A percentile compares a stretch with the other conserved stretches of the same genome.
Evolutionary conservation across 2,113 vertebrate genomes (phyloP).

Genomic region (Garra rufa): DNA sequence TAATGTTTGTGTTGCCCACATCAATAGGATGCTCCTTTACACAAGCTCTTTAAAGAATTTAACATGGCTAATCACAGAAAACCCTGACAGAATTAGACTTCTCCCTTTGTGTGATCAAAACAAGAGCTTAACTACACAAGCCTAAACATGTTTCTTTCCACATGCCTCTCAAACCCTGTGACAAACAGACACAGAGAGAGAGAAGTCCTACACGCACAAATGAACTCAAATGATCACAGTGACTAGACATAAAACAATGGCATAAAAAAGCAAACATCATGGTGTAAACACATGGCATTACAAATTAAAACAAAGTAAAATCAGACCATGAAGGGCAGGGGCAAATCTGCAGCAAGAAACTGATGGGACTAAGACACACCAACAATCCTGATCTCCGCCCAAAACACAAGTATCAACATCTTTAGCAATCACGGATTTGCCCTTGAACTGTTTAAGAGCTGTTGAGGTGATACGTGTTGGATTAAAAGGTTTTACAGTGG

Average conservation of each 20-base stretch:
- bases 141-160: slow-evolving; percentile 18
- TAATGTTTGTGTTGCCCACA: slow-evolving; percentile 4
- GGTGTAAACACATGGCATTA: slow-evolving; percentile 38
- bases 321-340: slow-evolving; percentile 64
- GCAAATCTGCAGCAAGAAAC: slow-evolving; percentile 64
- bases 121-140: slow-evolving; percentile 32
- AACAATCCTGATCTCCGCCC: slow-evolving; percentile 1
- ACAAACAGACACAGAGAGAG: neutral
- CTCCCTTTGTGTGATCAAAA: slow-evolving; percentile 43
- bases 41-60: slow-evolving; percentile 39
- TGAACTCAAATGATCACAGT: neutral
- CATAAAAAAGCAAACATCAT: slow-evolving; percentile 41
- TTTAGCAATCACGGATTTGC: neutral
- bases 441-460: neutral
- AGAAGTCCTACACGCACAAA: neutral
- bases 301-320: slow-evolving; percentile 54
- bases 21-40: neutral
- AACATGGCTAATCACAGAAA: slow-evolving; percentile 30
- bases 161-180: slow-evolving; percentile 12
- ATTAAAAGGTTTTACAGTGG: slow-evolving; percentile 17
- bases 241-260: too few relatives aligned
- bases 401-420: neutral
- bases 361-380: neutral
- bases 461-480: neutral
- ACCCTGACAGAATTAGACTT: slow-evolving; percentile 27